A percentile compares a stretch with the other conserved stretches of the same genome.
Conservation (phyloP, 1,140 invertebrate genomes). For the Tetramorium parvispinum region DNA sequence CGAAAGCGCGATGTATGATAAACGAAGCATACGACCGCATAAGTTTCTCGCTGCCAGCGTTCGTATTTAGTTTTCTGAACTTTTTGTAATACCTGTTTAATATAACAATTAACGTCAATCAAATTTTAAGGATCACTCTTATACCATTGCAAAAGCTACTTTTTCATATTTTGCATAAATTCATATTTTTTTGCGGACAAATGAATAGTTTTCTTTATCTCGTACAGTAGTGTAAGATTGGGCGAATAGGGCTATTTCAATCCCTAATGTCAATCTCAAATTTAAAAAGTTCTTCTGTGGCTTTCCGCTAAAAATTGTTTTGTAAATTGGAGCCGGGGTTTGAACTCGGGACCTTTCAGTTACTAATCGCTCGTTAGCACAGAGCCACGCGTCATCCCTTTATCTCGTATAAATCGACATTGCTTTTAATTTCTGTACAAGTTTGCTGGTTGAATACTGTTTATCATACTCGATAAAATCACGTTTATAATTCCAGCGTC, state of each 20-base stretch:
- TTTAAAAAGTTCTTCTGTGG: no score
- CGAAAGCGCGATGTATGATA: slow-evolving; percentile 4
- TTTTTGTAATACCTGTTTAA: neutral
- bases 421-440: neutral
- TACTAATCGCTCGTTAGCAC: no score
- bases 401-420: neutral
- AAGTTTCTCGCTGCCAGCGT: neutral
- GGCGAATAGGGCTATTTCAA: no score
- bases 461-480: neutral
- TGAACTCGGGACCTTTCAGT: no score
- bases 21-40: neutral
- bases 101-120: neutral
- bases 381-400: neutral
- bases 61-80: neutral
- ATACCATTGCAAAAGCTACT: neutral
- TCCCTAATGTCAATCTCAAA: no score
- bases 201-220: neutral
- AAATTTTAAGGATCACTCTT: neutral
- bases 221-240: neutral
- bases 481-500: neutral
- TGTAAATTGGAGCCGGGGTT: no score
- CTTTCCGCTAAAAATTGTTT: no score
- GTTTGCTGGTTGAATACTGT: neutral
- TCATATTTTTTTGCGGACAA: neutral
- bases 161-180: neutral